A percentile compares a stretch with the other conserved stretches of the same genome.
Evolutionary conservation across 2,888 invertebrate species (phyloP).

Genomic region (Drosophila rellima): DNA sequence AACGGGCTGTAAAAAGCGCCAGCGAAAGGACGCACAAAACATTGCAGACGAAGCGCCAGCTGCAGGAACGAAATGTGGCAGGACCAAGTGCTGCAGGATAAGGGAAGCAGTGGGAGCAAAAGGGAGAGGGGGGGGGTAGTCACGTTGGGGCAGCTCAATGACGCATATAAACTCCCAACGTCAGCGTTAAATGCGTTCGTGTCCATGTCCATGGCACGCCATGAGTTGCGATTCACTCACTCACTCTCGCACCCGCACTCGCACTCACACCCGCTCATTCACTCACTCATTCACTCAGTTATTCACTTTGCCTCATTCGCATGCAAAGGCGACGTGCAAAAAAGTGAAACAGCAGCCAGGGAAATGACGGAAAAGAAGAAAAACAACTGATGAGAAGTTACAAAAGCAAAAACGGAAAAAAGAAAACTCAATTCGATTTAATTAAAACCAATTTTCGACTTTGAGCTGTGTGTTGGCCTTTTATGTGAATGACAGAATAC

Average conservation of each 20-base stretch:
- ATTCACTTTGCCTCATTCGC: conserved; percentile 52
- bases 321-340: conserved; percentile 63
- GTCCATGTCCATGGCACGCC: conserved; percentile 57
- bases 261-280: conserved; percentile 7
- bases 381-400: conserved; percentile 34
- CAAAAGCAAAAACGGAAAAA: conserved; percentile 1
- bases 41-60: conserved; percentile 14
- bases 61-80: conserved; percentile 29
- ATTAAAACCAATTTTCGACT: conserved; percentile 82
- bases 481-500: conserved; percentile 33
- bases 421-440: conserved; percentile 79
- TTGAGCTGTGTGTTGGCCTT: conserved; percentile 39
- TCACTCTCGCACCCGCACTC: conserved; percentile 44
- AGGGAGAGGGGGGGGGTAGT: not conserved
- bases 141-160: conserved; percentile 51
- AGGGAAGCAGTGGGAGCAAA: no score
- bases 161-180: conserved; percentile 76
- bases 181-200: conserved; percentile 79
- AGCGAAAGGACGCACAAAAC: conserved; percentile 42
- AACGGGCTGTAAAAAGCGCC: conserved; percentile 57
- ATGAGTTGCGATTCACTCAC: conserved; percentile 76
- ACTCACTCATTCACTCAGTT: conserved; percentile 50
- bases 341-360: conserved; percentile 40
- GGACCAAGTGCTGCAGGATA: not conserved
- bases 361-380: conserved; percentile 37